phyloP scores from a whole-genome alignment of 1,140 invertebrate species.

The Chrysomallon squamiferum region DNA sequence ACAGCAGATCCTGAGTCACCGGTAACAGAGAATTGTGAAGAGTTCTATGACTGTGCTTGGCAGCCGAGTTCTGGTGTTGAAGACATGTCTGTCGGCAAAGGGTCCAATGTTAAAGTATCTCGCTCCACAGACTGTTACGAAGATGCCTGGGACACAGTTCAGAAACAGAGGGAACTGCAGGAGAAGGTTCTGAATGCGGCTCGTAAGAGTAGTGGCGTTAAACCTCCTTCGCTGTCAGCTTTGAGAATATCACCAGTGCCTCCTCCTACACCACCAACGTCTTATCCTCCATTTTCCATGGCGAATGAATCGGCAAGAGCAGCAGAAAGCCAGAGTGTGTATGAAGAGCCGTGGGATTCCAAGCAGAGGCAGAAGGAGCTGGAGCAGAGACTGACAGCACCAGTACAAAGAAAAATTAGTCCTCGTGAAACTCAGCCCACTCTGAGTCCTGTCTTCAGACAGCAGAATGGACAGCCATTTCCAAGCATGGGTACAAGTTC shows the following conservation, averaged over 20 bases:
- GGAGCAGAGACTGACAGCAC: conserved; percentile 17
- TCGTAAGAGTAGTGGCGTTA: conserved; percentile 7
- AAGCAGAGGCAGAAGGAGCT: conserved; percentile 23
- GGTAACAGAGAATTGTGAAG: too few species aligned
- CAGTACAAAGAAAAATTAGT: neutral
- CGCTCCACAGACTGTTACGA: conserved; percentile 26
- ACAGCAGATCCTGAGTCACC: too few species aligned
- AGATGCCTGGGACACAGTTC: conserved; percentile 44
- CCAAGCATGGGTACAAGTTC: neutral
- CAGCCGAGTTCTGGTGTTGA: too few species aligned
- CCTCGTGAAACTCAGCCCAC: neutral
- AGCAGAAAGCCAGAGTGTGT: too few species aligned
- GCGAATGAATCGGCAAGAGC: too few species aligned
- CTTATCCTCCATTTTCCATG: neutral
- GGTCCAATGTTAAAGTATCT: too few species aligned
- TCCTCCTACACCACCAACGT: neutral
- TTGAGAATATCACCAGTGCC: conserved; percentile 5
- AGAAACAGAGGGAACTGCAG: conserved; percentile 38
- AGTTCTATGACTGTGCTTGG: too few species aligned
- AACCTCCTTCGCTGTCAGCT: conserved; percentile 5
- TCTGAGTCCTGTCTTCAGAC: neutral
- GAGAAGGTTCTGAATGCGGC: conserved; percentile 28
- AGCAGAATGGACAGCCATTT: neutral
- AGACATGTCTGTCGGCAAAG: too few species aligned
- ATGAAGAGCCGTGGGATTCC: conserved; percentile 42